Evolutionary conservation across 2,888 invertebrate genomes (phyloP).

Genomic region (Ophion ellenae): DNA sequence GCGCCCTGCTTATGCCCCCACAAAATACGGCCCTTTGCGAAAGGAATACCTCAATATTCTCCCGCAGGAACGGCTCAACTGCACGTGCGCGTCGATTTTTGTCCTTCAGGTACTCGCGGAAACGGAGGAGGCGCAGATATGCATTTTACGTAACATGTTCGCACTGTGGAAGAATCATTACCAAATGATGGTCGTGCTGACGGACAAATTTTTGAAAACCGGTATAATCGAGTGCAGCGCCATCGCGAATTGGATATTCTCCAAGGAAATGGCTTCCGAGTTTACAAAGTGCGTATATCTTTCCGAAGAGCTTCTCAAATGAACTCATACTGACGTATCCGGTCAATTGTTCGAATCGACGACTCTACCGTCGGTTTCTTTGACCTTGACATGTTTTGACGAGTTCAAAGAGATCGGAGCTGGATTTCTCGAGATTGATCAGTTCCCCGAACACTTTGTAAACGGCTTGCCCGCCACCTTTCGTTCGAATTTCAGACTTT

Average conservation of each 20-base stretch:
- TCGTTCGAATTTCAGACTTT: conserved; percentile 87
- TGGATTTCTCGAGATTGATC: background rate
- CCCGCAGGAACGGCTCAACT: background rate
- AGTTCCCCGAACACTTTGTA: too few relatives aligned
- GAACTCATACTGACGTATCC: too few relatives aligned
- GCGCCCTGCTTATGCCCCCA: too few relatives aligned
- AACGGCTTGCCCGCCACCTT: too few relatives aligned
- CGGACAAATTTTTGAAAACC: conserved; percentile 98
- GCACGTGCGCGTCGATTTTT: background rate
- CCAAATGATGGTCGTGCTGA: conserved; percentile 98
- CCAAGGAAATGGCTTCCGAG: conserved; percentile 95
- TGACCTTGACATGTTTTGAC: background rate
- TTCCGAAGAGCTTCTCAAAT: background rate
- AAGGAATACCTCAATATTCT: too few relatives aligned
- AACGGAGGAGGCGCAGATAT: conserved; percentile 97
- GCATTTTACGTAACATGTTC: conserved; percentile 95
- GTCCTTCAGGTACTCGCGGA: conserved; percentile 91
- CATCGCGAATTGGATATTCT: conserved; percentile 99
- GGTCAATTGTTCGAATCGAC: background rate
- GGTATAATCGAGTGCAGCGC: conserved; percentile 98
- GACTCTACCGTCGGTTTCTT: background rate
- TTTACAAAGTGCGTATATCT: conserved; percentile 89
- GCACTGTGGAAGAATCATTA: conserved; percentile 98
- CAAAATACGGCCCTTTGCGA: too few relatives aligned
- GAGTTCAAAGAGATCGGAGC: background rate